Evolutionary conservation across 53 echinoderm and acorn worm genomes (phyloP), one percentile per base, ranked within the genome.

Genomic region (Astropecten irregularis): DNA sequence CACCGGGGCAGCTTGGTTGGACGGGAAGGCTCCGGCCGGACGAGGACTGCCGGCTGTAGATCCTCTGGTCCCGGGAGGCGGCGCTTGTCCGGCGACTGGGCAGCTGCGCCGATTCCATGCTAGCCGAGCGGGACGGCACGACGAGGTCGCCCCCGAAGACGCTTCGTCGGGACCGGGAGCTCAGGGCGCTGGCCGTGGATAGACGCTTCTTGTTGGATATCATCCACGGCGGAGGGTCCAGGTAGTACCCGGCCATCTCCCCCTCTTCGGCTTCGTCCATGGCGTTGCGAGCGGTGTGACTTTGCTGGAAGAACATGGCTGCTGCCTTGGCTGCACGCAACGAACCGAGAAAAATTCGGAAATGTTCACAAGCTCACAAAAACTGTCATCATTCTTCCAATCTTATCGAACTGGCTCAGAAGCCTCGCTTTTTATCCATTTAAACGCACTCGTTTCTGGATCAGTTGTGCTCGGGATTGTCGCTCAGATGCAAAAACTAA

Each of bases 231-330:
- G 62, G 61, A 1, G 62, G 27, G 32, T 79, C 79, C 33, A 61
- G 30, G 32, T 79, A 79, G 47, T 61, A 61, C 9, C 33, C 42
- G 9, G 30, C 79, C 46, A 79, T 18, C 14, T 60, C 62, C 19
- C 1, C 33, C 34, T 79, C 79, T 0, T 79, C 61, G 40, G 79
- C 79, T 15, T 79, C 79, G n/a, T 79, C 61, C 61, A 20, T 37
- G 9, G 62, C 79, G 6, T 20, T 79, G 13, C 79, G 61, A n/a
- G 79, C 79, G 3, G 34, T 79, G 79, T 79, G 79, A 18, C 39
- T 60, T 40, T 79, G 79, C 49, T 79, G 79, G 46, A 79, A 79
- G 40, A 79, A 79, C 79, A 79, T 79, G 44, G 79, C 48, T 62
- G 58, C 13, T 36, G 55, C 40, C 39, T 40, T 3, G 19, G 37